These are phyloP conservation scores for Coreius guichenoti DNA, from an alignment of 2,797 vertebrate species.

Conservation along the genomic window DNA sequence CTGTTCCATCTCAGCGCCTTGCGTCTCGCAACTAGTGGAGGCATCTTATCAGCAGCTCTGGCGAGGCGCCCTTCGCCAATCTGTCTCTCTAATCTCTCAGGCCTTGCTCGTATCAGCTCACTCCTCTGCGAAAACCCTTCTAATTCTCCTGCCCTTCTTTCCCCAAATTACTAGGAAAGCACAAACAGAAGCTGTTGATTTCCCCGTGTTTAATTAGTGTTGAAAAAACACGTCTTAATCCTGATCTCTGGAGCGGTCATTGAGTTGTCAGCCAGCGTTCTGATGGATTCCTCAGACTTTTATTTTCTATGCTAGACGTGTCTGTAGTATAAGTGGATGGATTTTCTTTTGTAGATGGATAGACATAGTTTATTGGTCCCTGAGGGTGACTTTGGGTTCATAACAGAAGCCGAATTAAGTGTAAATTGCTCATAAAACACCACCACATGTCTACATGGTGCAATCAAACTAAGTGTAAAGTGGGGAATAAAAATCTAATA, in stretches of 20 bases:
- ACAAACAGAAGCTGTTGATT: constrained; percentile 35
- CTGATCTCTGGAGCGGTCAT: neutral
- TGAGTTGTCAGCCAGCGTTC: neutral
- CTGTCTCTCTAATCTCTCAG: constrained; percentile 35
- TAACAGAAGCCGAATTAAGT: neutral
- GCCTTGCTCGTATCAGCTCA: neutral
- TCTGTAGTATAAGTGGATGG: neutral
- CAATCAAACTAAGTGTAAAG: neutral
- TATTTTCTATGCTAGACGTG: neutral
- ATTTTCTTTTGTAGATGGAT: neutral
- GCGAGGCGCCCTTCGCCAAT: constrained; percentile 19
- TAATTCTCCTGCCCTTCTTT: constrained; percentile 33
- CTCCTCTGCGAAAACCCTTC: constrained; percentile 9
- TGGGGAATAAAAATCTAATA: neutral
- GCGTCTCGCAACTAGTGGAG: neutral
- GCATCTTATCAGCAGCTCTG: constrained; percentile 21
- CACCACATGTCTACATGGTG: constrained; percentile 1
- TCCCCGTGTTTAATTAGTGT: constrained; percentile 26
- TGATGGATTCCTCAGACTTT: constrained; percentile 12
- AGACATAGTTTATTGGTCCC: neutral
- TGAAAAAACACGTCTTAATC: neutral
- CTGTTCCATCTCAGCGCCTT: constrained; percentile 9
- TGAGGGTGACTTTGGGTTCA: constrained; percentile 2
- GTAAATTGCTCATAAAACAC: constrained; percentile 21
- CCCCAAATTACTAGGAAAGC: constrained; percentile 23